These are phyloP conservation scores for Nomada ferruginata DNA, from an alignment of 2,888 invertebrate species.

Conservation along the genomic window DNA sequence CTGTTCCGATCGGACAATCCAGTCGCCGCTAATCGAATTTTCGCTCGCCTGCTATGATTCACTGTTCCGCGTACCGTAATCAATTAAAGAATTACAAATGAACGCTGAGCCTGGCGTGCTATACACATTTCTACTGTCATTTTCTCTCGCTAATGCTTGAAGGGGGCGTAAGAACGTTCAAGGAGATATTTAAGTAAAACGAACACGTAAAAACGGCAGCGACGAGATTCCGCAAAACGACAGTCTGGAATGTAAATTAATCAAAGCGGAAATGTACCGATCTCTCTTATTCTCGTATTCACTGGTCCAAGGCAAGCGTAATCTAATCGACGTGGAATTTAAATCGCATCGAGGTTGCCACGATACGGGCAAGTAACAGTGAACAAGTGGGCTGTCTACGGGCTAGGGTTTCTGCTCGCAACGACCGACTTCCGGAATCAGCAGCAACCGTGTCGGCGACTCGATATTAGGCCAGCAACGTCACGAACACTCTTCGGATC, in stretches of 20 bases:
- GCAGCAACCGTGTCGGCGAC: conserved; percentile 49
- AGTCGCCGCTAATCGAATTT: conserved; percentile 56
- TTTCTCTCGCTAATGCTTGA: too few relatives aligned
- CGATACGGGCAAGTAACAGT: conserved; percentile 16
- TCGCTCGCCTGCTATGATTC: conserved; percentile 14
- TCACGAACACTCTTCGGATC: conserved; percentile 45
- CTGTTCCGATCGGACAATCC: conserved; percentile 47
- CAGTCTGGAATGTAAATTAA: too few relatives aligned
- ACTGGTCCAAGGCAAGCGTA: too few relatives aligned
- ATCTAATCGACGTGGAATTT: not conserved
- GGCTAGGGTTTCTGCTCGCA: conserved; percentile 50
- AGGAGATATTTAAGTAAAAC: too few relatives aligned
- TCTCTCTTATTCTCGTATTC: too few relatives aligned
- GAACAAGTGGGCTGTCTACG: conserved; percentile 30
- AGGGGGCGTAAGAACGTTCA: too few relatives aligned
- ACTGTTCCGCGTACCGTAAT: not conserved
- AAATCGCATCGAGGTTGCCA: conserved; percentile 1
- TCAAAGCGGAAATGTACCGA: too few relatives aligned
- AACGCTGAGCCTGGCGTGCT: not conserved
- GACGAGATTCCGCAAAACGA: too few relatives aligned
- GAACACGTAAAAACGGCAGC: too few relatives aligned
- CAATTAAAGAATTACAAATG: not conserved
- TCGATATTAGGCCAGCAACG: conserved; percentile 62
- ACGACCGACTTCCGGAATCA: conserved; percentile 58
- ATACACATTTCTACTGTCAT: too few relatives aligned